Evolutionary conservation across 1,140 invertebrate species (phyloP), one percentile per base, ranked within the genome.

Genomic region (Nixonia krombeini): DNA sequence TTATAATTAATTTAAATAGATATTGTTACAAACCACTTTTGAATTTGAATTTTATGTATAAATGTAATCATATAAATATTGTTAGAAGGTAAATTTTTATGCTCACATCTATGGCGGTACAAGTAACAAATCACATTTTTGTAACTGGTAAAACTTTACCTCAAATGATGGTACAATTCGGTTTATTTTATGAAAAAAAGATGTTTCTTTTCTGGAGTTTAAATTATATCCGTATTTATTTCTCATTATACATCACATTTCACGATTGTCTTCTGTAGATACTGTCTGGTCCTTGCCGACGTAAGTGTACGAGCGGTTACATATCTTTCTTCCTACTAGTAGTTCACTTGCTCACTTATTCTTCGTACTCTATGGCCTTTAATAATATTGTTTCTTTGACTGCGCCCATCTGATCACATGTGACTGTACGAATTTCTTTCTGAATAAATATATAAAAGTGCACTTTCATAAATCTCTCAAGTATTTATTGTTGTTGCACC

Each of bases 401-500:
- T 42, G 13, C n/a, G n/a, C 21, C 26, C 49, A 16, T 59, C 44
- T 58, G 9, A 62, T 51, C 33, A 16, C 50, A 23, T 55, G 42
- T 51, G 29, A 42, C 17, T 61, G 6, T 12, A 44, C 41, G 15
- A 44, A 44, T 35, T 69, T 47, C 64, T 73, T 61, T 63, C 62
- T 61, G 46, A 61, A 68, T 45, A 65, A 75, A 51, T 52, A 73
- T n/a, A n/a, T 62, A 47, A 72, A 75, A 68, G 64, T 72, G 75
- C 77, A 79, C 77, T 72, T 55, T 70, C 75, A 61, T 38, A 47
- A 67, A 69, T 57, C 72, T 72, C 64, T 66, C 58, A 71, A 71
- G 74, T 74, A 65, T 74, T 57, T 76, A 69, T 79, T 65, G 65
- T 73, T 69, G 46, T 77, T 74, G 78, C 80, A 80, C 80, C 52